A percentile compares a stretch with the other conserved stretches of the same genome.
phyloP scores from a whole-genome alignment of 2,113 vertebrate genomes.

The Chamaetylas fuelleborni region DNA sequence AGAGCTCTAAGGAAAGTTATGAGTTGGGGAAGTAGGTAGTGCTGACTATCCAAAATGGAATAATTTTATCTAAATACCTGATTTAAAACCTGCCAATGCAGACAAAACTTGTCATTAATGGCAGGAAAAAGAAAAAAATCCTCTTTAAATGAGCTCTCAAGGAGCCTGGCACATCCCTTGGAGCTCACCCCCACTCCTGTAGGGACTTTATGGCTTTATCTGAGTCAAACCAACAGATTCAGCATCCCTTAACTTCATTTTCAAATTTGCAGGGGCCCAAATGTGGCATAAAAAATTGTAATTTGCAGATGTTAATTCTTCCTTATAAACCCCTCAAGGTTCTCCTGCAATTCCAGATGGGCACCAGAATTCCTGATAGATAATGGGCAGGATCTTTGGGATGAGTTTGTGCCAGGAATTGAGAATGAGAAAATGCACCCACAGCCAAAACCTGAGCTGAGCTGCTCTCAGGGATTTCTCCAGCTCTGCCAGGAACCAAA shows the following conservation, averaged over 20 bases:
- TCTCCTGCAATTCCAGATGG: background rate
- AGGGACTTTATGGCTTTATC: background rate
- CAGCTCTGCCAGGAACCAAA: background rate
- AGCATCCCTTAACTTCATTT: background rate
- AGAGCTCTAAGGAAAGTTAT: background rate
- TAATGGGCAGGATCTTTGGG: background rate
- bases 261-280: background rate
- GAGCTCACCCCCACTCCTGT: background rate
- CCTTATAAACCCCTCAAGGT: background rate
- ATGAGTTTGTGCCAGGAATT: background rate
- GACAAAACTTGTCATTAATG: background rate
- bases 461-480: background rate
- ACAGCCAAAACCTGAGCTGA: background rate
- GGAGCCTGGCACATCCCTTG: background rate
- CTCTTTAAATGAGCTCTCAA: background rate
- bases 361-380: background rate
- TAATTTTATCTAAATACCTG: background rate
- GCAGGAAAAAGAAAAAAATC: background rate
- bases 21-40: background rate
- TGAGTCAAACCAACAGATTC: background rate
- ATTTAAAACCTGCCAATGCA: background rate
- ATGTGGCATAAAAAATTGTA: background rate
- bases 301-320: background rate
- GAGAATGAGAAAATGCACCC: background rate
- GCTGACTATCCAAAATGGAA: background rate